Percentiles rank a stretch among this genome's conserved stretches.
Evolutionary conservation across 2,797 vertebrate genomes (phyloP).

Genomic region (Hapalemur alaotrensis): DNA sequence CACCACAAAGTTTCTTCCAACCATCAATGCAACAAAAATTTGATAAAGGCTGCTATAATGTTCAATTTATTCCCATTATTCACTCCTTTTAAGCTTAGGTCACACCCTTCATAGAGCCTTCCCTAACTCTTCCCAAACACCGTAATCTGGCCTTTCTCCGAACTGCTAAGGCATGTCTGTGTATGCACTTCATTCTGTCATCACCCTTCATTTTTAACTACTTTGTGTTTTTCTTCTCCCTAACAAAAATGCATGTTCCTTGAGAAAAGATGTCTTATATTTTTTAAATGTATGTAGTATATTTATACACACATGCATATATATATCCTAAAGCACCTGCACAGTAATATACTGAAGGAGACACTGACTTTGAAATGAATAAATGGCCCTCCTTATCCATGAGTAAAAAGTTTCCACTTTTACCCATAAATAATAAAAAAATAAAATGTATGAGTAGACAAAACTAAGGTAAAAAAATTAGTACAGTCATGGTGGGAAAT

Average conservation of each 20-base stretch:
- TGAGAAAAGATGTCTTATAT: background rate
- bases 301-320: background rate
- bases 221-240: background rate
- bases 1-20: background rate
- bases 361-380: background rate
- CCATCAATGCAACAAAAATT: conserved; percentile 23
- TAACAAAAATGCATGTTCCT: background rate
- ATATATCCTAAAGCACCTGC: background rate
- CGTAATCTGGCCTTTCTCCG: background rate
- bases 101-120: background rate
- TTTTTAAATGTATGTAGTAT: background rate
- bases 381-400: background rate
- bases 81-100: background rate
- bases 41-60: background rate
- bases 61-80: background rate
- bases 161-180: background rate
- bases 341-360: background rate
- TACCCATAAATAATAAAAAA: conserved; percentile 13
- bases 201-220: conserved; percentile 17
- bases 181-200: background rate
- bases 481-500: background rate
- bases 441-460: conserved; percentile 33
- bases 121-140: background rate
- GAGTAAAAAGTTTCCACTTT: conserved; percentile 23
- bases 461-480: conserved; percentile 30